Base-by-base conservation (phyloP, 2,888 invertebrate genomes). In the Thera britannica region DNA sequence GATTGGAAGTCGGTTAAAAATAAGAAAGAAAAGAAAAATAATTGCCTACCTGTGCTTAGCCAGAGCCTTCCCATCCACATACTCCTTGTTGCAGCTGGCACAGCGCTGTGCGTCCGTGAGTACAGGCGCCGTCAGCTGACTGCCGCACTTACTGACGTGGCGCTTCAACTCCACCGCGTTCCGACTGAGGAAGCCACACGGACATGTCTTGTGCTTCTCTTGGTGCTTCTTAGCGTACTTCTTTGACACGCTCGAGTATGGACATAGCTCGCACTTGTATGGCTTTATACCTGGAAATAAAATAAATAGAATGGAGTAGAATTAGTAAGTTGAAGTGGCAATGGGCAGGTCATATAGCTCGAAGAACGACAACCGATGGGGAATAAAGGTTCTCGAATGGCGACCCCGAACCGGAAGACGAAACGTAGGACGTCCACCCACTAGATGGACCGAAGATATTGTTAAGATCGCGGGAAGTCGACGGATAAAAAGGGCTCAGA, bases 191-290 rank as follows among this genome's bases (percentile, higher is more conserved):
- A 85, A 85, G 0, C 83, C 81, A 8, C 91, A 92, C 2, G 49
- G 70, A 58, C 90, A 87, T 0, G 83, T 81, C 0, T 87, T 71
- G 54, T 92, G 93, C 0, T 86, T 86, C 0, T 77, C 56, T 48
- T 92, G 90, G 35, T 93, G 93, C 64, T 87, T 87, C 58, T 89
- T 89, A 0, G 87, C 75, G 61, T 92, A 92, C 71, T 90, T 92
- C 77, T 90, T 91, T 0, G 92, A 92, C 0, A 83, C 92, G 6
- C 86, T 88, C 0, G 86, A 71, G 75, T 91, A 90, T 0, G 86
- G 73, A 9, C 93, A 93, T 64, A 82, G 78, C 0, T 82, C 72
- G 58, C 93, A 93, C 76, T 88, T 86, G 72, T 83, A 93, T 0
- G 93, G 93, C 71, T 93, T 93, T 36, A 90, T 84, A 0, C 86